phyloP scores from a whole-genome alignment of 2,797 vertebrate species.

The Margarornis squamiger region DNA sequence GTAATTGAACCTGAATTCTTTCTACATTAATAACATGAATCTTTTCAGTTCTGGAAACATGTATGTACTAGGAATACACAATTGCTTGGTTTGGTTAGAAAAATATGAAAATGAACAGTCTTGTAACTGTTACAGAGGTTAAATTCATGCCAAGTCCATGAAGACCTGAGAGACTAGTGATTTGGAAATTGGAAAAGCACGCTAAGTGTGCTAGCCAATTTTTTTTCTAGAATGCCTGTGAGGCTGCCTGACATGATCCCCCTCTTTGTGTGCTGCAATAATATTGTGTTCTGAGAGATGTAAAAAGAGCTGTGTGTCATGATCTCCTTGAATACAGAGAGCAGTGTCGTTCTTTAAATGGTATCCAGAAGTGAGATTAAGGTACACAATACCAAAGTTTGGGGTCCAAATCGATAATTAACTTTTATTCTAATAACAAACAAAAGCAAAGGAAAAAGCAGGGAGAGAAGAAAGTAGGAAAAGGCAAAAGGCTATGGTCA shows the following conservation, averaged over 20 bases:
- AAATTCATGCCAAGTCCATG: neutral
- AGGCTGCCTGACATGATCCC: neutral
- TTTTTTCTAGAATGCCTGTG: neutral
- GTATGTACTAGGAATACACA: neutral
- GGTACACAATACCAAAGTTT: too few species aligned
- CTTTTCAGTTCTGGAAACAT: neutral
- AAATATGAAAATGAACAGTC: neutral
- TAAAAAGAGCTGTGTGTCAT: neutral
- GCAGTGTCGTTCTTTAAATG: too few species aligned
- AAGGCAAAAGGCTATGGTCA: too few species aligned
- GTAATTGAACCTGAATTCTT: neutral
- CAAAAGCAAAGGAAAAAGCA: too few species aligned
- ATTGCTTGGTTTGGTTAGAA: neutral
- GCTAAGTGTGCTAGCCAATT: accelerated
- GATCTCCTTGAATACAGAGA: too few species aligned
- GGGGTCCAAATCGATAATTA: too few species aligned
- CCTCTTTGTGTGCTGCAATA: neutral
- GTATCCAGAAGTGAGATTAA: too few species aligned
- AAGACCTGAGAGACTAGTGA: neutral
- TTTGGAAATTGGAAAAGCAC: neutral
- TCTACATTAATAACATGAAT: neutral
- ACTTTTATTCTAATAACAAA: too few species aligned
- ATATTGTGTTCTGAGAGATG: neutral
- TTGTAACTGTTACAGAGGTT: neutral
- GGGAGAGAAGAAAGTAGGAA: too few species aligned